phyloP scores from a whole-genome alignment of 2,113 vertebrate species.

The Phylloscopus trochiloides region DNA sequence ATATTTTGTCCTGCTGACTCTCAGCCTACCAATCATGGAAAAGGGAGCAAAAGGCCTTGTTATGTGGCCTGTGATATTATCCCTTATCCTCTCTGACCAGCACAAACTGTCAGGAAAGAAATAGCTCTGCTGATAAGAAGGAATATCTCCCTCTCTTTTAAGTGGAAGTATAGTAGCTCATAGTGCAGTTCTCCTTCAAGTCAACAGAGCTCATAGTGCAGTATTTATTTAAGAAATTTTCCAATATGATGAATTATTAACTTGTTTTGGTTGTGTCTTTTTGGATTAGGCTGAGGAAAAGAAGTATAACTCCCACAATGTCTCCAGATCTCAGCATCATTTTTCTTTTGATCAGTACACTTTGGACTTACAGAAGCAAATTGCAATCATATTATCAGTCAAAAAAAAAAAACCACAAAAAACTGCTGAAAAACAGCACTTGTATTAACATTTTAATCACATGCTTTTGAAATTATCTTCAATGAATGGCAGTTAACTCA shows the following conservation, averaged over 20 bases:
- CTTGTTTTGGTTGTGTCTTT: background rate
- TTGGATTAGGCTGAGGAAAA: background rate
- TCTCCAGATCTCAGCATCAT: background rate
- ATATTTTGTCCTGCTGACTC: background rate
- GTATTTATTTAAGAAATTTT: constrained; percentile 28
- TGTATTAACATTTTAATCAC: background rate
- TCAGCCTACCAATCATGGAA: background rate
- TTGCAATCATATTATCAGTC: background rate
- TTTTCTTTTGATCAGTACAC: background rate
- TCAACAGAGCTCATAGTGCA: background rate
- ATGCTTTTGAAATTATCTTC: constrained; percentile 1
- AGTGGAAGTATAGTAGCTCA: background rate
- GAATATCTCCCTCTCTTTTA: background rate
- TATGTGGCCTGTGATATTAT: background rate
- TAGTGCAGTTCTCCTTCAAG: background rate
- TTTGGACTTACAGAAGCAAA: constrained; percentile 1
- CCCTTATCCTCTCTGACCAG: constrained; percentile 1
- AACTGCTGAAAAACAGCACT: background rate
- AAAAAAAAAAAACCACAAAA: constrained; percentile 9
- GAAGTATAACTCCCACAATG: background rate
- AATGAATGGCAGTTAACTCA: background rate
- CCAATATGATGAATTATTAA: constrained; percentile 18
- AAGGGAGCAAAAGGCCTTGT: background rate
- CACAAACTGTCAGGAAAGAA: constrained; percentile 15
- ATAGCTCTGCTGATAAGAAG: constrained; percentile 6